Conservation (phyloP, 2,888 invertebrate species). For the Tiliacea aurago region DNA sequence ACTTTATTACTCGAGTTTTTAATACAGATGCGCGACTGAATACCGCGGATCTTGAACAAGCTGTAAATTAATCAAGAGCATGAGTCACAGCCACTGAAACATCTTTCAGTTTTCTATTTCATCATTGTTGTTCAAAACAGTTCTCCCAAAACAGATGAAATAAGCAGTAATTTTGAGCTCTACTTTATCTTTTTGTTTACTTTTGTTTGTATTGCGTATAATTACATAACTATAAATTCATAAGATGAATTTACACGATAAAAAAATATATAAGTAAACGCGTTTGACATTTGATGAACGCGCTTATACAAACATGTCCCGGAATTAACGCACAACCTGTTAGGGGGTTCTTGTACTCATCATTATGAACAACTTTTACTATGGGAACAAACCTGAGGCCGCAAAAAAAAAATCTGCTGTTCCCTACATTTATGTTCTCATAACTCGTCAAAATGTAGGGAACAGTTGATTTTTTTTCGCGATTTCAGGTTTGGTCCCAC, state of each 20-base stretch:
- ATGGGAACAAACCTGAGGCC: too few relatives aligned
- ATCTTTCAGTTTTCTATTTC: slow-evolving; percentile 13
- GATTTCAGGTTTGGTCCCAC: too few relatives aligned
- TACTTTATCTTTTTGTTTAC: background rate
- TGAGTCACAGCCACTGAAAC: slow-evolving; percentile 1
- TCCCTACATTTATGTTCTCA: too few relatives aligned
- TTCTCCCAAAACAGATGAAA: background rate
- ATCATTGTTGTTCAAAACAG: background rate
- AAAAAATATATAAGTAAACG: background rate
- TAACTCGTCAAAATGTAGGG: too few relatives aligned
- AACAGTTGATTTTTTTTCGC: too few relatives aligned
- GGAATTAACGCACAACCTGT: too few relatives aligned
- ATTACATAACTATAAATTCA: background rate
- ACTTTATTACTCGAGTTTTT: slow-evolving; percentile 1
- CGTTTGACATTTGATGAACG: background rate
- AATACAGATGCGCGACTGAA: background rate
- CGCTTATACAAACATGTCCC: too few relatives aligned
- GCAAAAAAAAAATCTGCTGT: too few relatives aligned
- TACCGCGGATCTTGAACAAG: background rate
- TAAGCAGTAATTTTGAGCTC: background rate
- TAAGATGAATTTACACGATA: too few relatives aligned
- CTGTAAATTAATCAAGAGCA: slow-evolving; percentile 8
- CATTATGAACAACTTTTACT: too few relatives aligned
- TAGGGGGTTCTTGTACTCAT: too few relatives aligned
- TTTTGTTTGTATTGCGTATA: background rate